Conservation (phyloP, 2,797 vertebrate species). For the Gambusia yucatana region DNA sequence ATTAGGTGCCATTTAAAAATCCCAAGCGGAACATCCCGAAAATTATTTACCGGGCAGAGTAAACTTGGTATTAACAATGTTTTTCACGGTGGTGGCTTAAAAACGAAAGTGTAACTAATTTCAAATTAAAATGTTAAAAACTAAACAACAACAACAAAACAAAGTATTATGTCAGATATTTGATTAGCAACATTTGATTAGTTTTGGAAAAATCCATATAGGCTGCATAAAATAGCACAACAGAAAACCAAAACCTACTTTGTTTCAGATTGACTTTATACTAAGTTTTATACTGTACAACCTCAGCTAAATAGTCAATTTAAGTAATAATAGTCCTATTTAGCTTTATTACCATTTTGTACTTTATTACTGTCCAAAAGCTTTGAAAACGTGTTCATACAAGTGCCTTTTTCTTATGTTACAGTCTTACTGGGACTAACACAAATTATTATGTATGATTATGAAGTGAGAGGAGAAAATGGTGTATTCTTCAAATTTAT, state of each 20-base stretch:
- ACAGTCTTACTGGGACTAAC: neutral
- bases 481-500: neutral
- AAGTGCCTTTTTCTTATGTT: neutral
- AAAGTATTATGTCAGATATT: neutral
- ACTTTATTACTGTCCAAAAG: neutral
- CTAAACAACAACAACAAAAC: no score
- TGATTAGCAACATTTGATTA: neutral
- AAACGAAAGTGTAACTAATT: neutral
- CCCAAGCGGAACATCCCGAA: neutral
- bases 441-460: neutral
- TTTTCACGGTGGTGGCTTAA: neutral
- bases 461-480: neutral
- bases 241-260: neutral
- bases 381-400: neutral
- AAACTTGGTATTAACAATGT: neutral
- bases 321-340: neutral
- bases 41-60: neutral
- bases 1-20: neutral
- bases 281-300: neutral
- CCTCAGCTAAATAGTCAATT: neutral
- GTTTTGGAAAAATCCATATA: neutral
- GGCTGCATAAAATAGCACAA: neutral
- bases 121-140: neutral
- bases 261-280: neutral
- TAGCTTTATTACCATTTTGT: neutral